Evolutionary conservation across 2,888 invertebrate genomes (phyloP).

Genomic region (Endotricha flammealis): DNA sequence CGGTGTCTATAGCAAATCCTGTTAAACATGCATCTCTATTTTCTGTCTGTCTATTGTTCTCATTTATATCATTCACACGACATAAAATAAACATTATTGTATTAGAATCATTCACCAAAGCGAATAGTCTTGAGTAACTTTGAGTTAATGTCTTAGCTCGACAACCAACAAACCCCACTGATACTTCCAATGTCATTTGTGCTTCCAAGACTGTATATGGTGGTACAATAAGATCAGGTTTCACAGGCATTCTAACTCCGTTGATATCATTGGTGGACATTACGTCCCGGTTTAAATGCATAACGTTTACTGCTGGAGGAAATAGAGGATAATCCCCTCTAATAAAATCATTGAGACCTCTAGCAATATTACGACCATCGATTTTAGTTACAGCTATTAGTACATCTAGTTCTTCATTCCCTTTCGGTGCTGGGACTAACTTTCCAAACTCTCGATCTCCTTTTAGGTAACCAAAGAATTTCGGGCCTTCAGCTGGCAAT

Average conservation of each 20-base stretch:
- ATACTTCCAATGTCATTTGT: conserved; percentile 59
- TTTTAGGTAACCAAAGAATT: conserved; percentile 49
- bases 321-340: conserved; percentile 54
- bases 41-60: conserved; percentile 21
- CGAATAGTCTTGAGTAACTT: conserved; percentile 52
- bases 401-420: conserved; percentile 35
- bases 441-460: conserved; percentile 36
- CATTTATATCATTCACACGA: conserved; percentile 44
- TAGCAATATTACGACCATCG: conserved; percentile 41
- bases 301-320: conserved; percentile 35
- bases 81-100: conserved; percentile 33
- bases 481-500: conserved; percentile 16
- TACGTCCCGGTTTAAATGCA: conserved; percentile 32
- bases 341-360: conserved; percentile 38
- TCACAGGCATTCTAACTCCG: conserved; percentile 31
- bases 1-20: conserved; percentile 59
- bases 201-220: conserved; percentile 44
- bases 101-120: conserved; percentile 32
- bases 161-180: conserved; percentile 59
- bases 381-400: conserved; percentile 55
- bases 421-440: conserved; percentile 20
- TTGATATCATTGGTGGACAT: conserved; percentile 63
- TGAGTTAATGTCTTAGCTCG: conserved; percentile 27
- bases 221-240: conserved; percentile 37
- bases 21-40: conserved; percentile 37